These are phyloP conservation scores for Chaunax sp. DNA, from an alignment of 2,797 vertebrate genomes.

Conservation along the genomic window DNA sequence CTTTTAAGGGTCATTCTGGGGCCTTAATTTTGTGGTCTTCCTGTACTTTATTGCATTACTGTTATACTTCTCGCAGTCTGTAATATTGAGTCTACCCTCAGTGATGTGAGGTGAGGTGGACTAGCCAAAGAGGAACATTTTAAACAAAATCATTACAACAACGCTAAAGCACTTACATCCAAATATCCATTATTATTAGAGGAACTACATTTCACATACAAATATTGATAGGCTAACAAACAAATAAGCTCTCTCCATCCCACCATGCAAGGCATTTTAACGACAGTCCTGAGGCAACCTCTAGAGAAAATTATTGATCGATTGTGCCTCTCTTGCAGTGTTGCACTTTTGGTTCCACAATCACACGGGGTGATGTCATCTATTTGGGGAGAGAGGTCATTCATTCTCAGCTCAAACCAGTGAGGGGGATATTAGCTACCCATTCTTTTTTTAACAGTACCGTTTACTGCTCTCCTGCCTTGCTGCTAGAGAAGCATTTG, in stretches of 20 bases:
- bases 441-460: conserved; percentile 35
- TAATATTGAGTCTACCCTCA: background rate
- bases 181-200: conserved; percentile 35
- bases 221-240: conserved; percentile 38
- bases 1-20: conserved; percentile 5
- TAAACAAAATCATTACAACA: conserved; percentile 28
- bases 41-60: background rate
- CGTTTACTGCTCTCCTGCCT: conserved; percentile 27
- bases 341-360: conserved; percentile 61
- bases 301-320: conserved; percentile 57
- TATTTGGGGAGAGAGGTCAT: conserved; percentile 70
- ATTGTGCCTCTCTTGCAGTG: conserved; percentile 43
- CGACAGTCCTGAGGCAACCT: conserved; percentile 52
- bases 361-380: conserved; percentile 75
- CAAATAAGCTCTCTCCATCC: conserved; percentile 34
- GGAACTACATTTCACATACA: conserved; percentile 22
- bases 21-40: too few relatives aligned
- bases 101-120: conserved; percentile 12
- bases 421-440: conserved; percentile 32
- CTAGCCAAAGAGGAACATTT: background rate
- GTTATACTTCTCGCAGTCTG: background rate
- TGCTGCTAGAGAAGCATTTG: conserved; percentile 28
- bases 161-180: conserved; percentile 12
- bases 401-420: conserved; percentile 60
- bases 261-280: conserved; percentile 41